These are phyloP conservation scores for Nematostella vectensis DNA, from an alignment of 92 coral and sea anemone genomes.

Conservation along the genomic window DNA sequence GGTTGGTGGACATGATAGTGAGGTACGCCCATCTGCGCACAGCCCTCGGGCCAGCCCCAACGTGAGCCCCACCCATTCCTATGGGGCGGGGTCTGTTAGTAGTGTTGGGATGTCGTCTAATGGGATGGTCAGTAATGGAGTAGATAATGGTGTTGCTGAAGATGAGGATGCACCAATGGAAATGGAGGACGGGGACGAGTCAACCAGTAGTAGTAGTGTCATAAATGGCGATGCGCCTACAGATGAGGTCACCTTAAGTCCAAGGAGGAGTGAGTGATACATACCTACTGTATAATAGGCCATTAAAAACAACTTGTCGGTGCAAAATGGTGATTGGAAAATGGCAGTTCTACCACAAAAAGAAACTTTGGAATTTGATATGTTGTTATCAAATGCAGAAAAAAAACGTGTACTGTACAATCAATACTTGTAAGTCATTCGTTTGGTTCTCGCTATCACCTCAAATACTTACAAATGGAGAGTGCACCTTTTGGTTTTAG, in stretches of 20 bases:
- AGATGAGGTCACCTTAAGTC: constrained; percentile 62
- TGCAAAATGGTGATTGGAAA: too few relatives aligned
- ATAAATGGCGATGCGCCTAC: constrained; percentile 72
- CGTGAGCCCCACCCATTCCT: constrained; percentile 96
- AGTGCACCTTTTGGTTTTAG: too few relatives aligned
- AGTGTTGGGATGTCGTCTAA: constrained; percentile 59
- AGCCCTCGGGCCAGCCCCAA: constrained; percentile 97
- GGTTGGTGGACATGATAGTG: constrained; percentile 96
- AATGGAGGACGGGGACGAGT: constrained; percentile 69
- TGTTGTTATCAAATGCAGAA: too few relatives aligned
- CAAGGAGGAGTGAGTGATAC: constrained; percentile 63
- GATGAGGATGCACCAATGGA: constrained; percentile 91
- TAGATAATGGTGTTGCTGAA: constrained; percentile 82
- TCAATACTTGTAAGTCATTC: too few relatives aligned
- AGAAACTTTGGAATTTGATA: too few relatives aligned
- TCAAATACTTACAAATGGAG: too few relatives aligned
- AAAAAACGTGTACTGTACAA: too few relatives aligned
- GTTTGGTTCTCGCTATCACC: too few relatives aligned
- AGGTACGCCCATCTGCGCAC: constrained; percentile 88
- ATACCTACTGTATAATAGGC: background rate
- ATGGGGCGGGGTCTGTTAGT: constrained; percentile 54
- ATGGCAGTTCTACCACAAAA: too few relatives aligned
- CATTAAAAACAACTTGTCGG: background rate
- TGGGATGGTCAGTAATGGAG: constrained; percentile 75
- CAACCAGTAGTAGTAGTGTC: constrained; percentile 44